Percentiles rank a stretch among this genome's conserved stretches.
These are phyloP conservation scores for Xanthorhoe spadicearia DNA, from an alignment of 2,888 invertebrate genomes.

Conservation along the genomic window DNA sequence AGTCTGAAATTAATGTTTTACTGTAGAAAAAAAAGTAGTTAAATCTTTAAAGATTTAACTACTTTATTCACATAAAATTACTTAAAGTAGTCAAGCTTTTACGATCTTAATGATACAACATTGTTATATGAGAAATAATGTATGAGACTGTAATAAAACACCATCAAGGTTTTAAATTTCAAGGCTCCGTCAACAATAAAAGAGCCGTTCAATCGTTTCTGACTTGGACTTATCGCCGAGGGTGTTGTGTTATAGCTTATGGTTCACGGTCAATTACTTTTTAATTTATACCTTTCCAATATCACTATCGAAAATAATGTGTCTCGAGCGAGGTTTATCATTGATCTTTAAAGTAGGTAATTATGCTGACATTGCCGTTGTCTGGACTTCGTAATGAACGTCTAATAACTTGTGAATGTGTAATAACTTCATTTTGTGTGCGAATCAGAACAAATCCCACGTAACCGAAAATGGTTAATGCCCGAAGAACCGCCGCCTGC, in stretches of 20 bases:
- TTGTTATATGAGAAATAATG: constrained; percentile 24
- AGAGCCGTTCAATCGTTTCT: constrained; percentile 46
- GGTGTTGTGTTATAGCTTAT: constrained; percentile 41
- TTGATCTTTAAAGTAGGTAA: constrained; percentile 23
- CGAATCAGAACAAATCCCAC: constrained; percentile 51
- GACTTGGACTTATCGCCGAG: constrained; percentile 47
- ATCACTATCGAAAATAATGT: constrained; percentile 28
- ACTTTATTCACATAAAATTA: constrained; percentile 29
- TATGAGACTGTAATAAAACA: constrained; percentile 42
- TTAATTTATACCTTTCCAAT: constrained; percentile 39
- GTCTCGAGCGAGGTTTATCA: constrained; percentile 3
- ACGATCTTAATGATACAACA: constrained; percentile 15
- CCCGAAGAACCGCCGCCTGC: constrained; percentile 44
- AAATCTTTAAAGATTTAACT: constrained; percentile 17
- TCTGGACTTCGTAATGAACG: constrained; percentile 16
- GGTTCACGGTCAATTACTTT: constrained; percentile 52
- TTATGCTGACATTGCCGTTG: constrained; percentile 19
- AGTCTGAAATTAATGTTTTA: constrained; percentile 71
- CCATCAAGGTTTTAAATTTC: constrained; percentile 47
- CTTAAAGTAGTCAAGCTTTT: constrained; percentile 12
- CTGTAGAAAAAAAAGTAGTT: constrained; percentile 7
- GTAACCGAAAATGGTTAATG: constrained; percentile 50
- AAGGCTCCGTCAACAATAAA: constrained; percentile 50
- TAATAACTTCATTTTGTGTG: constrained; percentile 34
- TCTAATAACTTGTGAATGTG: constrained; percentile 19